phyloP scores from a whole-genome alignment of 2,797 vertebrate species.

The Petrocephalus schoutedeni region DNA sequence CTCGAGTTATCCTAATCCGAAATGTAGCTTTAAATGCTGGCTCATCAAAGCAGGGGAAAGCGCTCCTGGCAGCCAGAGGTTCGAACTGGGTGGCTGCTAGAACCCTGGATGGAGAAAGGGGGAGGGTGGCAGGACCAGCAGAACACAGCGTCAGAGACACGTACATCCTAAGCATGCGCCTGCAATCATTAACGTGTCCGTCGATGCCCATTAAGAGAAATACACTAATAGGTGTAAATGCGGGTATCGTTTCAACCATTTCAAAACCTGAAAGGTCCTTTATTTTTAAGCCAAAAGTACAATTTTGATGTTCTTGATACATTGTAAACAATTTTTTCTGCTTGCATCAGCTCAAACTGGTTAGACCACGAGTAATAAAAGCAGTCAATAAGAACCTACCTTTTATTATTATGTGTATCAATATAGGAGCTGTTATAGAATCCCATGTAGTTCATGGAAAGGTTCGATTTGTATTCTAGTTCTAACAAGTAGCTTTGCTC shows the following conservation, averaged over 20 bases:
- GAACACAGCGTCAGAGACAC: not conserved
- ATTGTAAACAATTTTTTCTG: not conserved
- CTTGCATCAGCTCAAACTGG: not conserved
- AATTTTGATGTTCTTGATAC: not conserved
- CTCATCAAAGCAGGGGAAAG: constrained; percentile 97
- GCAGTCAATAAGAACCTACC: constrained; percentile 57
- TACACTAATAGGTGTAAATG: not conserved
- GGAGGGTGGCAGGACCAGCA: not conserved
- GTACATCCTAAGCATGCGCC: not conserved
- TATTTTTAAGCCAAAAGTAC: not conserved
- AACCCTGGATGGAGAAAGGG: constrained; percentile 57
- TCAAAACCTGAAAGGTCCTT: not conserved
- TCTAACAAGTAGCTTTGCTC: constrained; percentile 69
- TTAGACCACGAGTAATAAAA: not conserved
- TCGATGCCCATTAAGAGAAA: not conserved
- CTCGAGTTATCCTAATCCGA: constrained; percentile 74
- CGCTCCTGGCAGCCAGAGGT: constrained; percentile 81
- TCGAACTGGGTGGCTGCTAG: constrained; percentile 95
- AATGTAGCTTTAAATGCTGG: constrained; percentile 90
- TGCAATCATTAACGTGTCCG: not conserved
- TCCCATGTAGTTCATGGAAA: constrained; percentile 79
- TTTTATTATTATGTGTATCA: constrained; percentile 62
- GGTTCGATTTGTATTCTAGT: constrained; percentile 70
- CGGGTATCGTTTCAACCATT: not conserved
- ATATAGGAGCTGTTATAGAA: constrained; percentile 86